Base-by-base conservation (phyloP, 2,797 vertebrate species). In the Todus mexicanus region DNA sequence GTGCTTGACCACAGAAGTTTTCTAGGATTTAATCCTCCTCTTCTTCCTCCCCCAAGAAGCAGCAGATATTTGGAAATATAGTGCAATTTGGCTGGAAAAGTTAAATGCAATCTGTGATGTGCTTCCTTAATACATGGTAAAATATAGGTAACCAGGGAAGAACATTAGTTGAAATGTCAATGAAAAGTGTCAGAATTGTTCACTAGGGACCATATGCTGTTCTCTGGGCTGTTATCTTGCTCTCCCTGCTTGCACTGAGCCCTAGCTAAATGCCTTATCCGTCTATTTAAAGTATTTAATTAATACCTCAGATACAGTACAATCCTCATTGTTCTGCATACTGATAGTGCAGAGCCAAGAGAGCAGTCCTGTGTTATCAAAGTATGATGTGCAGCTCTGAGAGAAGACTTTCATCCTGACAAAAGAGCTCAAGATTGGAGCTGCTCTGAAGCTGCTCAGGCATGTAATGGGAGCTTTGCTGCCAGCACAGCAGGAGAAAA, bases 241-340 rank as follows among this genome's bases (percentile, higher is more conserved):
- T 79, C 81, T 84, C 37, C 56, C 18, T 48, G 9, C 18, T 4
- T 38, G 40, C 23, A n/a, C 42, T 42, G 74, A 91, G 88, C 87
- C 70, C 66, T 69, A 47, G 86, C 42, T 85, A 78, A 92, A 64
- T 45, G 59, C 50, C 56, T 92, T 95, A 81, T 93, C 91, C 89
- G 22, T 56, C 74, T 88, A 23, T 69, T 91, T 79, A 93, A 94
- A 65, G 64, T 79, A 88, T 82, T 92, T 92, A 94, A 92, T 92
- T 91, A 96, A 64, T 61, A 68, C 43, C 51, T 70, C 59, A 35
- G 96, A 45, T 76, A 71, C 2, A 60, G 56, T 42, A 43, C 27
- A 70, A 38, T 87, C 35, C 48, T 82, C 75, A 37, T 87, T 88
- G 94, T 72, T 26, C 54, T 68, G 42, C 9, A 6, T 79, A 47